Evolutionary conservation across 2,113 vertebrate species (phyloP), one percentile per base, ranked within the genome.

Genomic region (Anthoscopus minutus): DNA sequence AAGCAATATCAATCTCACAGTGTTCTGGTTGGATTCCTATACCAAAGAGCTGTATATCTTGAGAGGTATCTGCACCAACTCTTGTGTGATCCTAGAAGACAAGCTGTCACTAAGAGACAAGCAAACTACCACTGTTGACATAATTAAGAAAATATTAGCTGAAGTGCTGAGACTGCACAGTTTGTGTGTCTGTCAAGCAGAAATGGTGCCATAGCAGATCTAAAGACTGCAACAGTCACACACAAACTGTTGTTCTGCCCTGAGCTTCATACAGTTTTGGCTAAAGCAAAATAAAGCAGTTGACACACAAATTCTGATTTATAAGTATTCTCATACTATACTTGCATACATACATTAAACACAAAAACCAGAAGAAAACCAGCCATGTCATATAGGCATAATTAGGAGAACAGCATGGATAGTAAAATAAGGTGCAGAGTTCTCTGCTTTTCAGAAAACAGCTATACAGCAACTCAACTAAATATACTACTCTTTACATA

Each of bases 41-140:
- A 24, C 99, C 99, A 69, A 99, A 99, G 74, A 99, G 98, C 97
- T 99, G 99, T 96, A 99, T 99, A 96, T 99, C 99, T 97, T 99
- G 99, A 93, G 99, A 99, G 5, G 99, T 99, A 96, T 99, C 98
- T 23, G 99, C 99, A 37, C 99, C 99, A 90, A 99, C 98, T 92
- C 98, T 98, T 1, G 98, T 99, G 93, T 98, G 98, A 94, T 99
- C 98, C 99, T 99, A 84, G 48, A 90, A 89, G 93, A 97, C 1
- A 96, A 86, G 72, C 37, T 56, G 61, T 93, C 53, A 84, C 74
- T 69, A 57, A 80, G 80, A 89, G 81, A 92, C 54, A 87, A 81
- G 62, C 13, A 78, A 73, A 33, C 23, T 38, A 64, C 10, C 28
- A 21, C 25, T 89, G 56, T 88, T 92, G 81, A 73, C n/a, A 30